Base-by-base conservation (phyloP, 2,888 invertebrate genomes). In the Vesta saturnalis region DNA sequence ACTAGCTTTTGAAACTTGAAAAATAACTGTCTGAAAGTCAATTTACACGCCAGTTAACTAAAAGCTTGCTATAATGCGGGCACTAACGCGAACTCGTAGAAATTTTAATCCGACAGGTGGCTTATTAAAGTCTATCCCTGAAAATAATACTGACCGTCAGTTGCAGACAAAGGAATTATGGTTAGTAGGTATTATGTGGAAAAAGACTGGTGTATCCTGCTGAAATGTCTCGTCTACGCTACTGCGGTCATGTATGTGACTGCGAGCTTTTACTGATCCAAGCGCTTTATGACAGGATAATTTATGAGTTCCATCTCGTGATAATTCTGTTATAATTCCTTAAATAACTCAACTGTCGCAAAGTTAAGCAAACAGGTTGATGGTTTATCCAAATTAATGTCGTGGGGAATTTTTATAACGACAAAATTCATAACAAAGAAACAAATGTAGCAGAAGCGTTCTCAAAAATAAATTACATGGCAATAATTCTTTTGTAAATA, bases 51-150 rank as follows among this genome's bases (percentile, higher is more conserved):
- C 58, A 64, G 64, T 68, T 64, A 64, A 64, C 60, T 60, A 56
- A 56, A 39, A 46, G 49, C 35, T 59, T 22, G 62, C 43, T 49
- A 63, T 68, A 68, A 64, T 60, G 64, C 68, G 63, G 62, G 64
- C 43, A 68, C 46, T 62, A 67, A 67, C 59, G 59, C 55, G 63
- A 59, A 68, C 63, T 68, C 56, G 54, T 64, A 60, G 67, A 68
- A 68, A 69, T 69, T 69, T 69, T 69, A 69, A 64, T 69, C 68
- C 64, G 68, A 69, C 68, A 69, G 68, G 68, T 69, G 68, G 68
- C 64, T 69, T 69, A 69, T 69, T 69, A 69, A 69, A 69, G 64
- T 64, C 64, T 69, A 64, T 60, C 68, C 57, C 57, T 64, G 68
- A 61, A 60, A 69, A 60, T 63, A 64, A 61, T 64, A 60, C 64